These are phyloP conservation scores for Ostrea edulis DNA, from an alignment of 1,140 invertebrate species.

Conservation along the genomic window DNA sequence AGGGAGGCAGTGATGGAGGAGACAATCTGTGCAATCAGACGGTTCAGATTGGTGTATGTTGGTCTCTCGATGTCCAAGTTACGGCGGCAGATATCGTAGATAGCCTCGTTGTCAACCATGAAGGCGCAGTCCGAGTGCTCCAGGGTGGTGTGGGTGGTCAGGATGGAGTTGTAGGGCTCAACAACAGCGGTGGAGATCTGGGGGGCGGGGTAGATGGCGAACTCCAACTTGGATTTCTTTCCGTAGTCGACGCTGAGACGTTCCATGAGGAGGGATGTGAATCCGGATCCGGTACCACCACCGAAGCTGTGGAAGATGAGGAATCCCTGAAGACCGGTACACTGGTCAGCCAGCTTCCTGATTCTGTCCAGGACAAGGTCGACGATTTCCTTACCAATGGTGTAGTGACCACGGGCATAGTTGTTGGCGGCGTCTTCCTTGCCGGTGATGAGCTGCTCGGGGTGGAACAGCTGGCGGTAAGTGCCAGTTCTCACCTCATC, in stretches of 20 bases:
- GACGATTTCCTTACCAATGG: conserved; percentile 79
- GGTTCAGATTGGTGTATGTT: conserved; percentile 90
- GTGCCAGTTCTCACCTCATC: conserved; percentile 78
- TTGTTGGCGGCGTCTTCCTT: conserved; percentile 81
- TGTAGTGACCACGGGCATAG: conserved; percentile 84
- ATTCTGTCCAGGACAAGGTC: conserved; percentile 79
- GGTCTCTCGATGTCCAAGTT: conserved; percentile 88
- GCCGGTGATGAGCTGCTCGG: conserved; percentile 88
- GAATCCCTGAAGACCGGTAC: conserved; percentile 69
- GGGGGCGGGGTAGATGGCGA: conserved; percentile 93
- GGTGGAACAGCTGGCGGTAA: conserved; percentile 85
- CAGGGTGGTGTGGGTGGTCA: conserved; percentile 80
- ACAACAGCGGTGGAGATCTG: conserved; percentile 84
- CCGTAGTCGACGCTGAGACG: conserved; percentile 93
- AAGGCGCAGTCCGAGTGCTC: conserved; percentile 78
- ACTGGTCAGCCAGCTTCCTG: conserved; percentile 66
- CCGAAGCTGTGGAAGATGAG: conserved; percentile 60
- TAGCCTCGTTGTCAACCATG: conserved; percentile 88
- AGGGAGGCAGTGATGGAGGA: conserved; percentile 91
- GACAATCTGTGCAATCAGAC: conserved; percentile 87
- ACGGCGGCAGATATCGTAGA: conserved; percentile 87
- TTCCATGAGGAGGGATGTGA: conserved; percentile 93
- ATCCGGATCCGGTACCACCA: conserved; percentile 82
- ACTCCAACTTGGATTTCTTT: conserved; percentile 92
- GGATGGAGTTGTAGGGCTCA: conserved; percentile 78